Base-by-base conservation (phyloP, 2,797 vertebrate genomes). In the Lutjanus argentimaculatus region DNA sequence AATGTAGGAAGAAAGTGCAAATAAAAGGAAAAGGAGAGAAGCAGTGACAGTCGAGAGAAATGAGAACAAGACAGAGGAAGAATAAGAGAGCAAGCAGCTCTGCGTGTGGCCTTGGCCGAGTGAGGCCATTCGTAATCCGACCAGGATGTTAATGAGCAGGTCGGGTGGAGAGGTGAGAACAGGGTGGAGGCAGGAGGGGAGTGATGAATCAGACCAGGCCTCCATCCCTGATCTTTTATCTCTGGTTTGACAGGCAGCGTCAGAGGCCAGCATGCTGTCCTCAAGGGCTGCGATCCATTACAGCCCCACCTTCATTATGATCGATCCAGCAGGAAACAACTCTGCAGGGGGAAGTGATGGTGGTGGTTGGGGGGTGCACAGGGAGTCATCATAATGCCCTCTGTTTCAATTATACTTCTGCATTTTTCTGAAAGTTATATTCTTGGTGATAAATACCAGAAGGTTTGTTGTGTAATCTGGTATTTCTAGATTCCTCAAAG, bases 131-230 rank as follows among this genome's bases (percentile, higher is more conserved):
- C 15, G 75, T 70, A 73, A 80, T 67, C 43, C 30, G 4, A 51
- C n/a, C 14, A 10, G 59, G 76, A 67, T 77, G 62, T 79, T 84
- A 88, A 90, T 63, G 79, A 87, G 80, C 70, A 36, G 77, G 48
- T 63, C 13, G 7, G 46, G 55, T 25, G 22, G 68, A 72, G 51
- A 15, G n/a, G 8, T 51, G 64, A 53, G n/a, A 0, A 49, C 58
- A 11, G 40, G 16, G 7, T 7, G 22, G 51, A 25, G 53, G 25
- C 8, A 57, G 17, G 4, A 2, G 0, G 7, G 30, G 14, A 36
- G 42, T 55, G 71, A 78, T 87, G 68, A 69, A 90, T 91, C 83
- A 76, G 75, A 67, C 48, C 75, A 63, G 83, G 78, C 78, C 78
- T 75, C 77, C 85, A 73, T 51, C 52, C 58, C 59, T 71, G 58